phyloP scores from a whole-genome alignment of 2,113 vertebrate genomes.

The Urocynchramus pylzowi region DNA sequence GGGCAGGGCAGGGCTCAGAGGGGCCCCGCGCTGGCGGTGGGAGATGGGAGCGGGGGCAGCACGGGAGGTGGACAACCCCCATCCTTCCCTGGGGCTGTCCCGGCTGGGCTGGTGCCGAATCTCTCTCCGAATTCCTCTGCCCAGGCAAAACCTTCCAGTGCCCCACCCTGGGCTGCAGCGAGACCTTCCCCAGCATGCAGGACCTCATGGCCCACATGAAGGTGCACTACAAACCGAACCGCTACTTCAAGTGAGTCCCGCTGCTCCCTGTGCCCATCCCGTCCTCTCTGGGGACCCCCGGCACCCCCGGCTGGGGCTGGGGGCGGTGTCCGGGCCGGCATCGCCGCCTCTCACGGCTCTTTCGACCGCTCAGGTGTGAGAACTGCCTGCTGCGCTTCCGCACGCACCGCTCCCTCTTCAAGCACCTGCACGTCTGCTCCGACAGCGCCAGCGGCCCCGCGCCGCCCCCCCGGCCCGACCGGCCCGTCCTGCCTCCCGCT shows the following conservation, averaged over 20 bases:
- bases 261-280: not conserved
- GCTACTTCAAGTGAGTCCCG: conserved; percentile 88
- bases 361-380: conserved; percentile 80
- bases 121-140: not conserved
- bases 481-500: not conserved
- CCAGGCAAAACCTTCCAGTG: conserved; percentile 84
- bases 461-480: not conserved
- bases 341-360: fast-evolving
- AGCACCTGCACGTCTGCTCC: conserved; percentile 92
- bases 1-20: not conserved
- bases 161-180: conserved; percentile 77
- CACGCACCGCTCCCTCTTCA: conserved; percentile 89
- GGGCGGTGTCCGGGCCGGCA: not conserved
- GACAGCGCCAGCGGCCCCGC: conserved; percentile 77
- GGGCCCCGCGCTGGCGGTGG: too few relatives aligned
- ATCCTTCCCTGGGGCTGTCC: too few relatives aligned
- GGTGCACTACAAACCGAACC: conserved; percentile 92
- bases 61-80: too few relatives aligned
- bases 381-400: conserved; percentile 90
- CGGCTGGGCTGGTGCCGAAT: not conserved
- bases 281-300: not conserved
- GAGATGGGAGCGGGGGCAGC: not conserved
- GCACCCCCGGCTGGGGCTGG: too few relatives aligned
- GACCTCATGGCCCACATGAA: conserved; percentile 89
- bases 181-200: conserved; percentile 89